Evolutionary conservation across 2,888 invertebrate genomes (phyloP).

Genomic region (Troilus luridus): DNA sequence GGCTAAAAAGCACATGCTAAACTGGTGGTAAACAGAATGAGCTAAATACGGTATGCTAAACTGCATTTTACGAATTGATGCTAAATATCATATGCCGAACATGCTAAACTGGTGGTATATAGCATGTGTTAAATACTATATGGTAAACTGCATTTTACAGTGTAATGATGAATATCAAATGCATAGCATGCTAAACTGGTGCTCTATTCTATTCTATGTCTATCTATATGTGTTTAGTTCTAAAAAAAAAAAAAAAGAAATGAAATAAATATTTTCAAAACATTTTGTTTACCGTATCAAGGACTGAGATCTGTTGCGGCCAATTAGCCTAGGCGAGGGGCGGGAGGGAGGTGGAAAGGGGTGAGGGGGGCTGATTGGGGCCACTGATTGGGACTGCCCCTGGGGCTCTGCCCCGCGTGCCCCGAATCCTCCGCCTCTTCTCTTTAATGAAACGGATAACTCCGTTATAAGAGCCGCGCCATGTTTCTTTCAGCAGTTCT

Average conservation of each 20-base stretch:
- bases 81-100: too few species aligned
- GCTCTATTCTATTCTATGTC: too few species aligned
- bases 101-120: too few species aligned
- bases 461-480: constrained; percentile 22
- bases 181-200: too few species aligned
- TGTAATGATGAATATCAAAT: too few species aligned
- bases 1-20: too few species aligned
- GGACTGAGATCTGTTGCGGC: not conserved
- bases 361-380: not conserved
- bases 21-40: too few species aligned
- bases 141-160: too few species aligned
- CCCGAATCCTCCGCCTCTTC: constrained; percentile 21
- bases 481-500: constrained; percentile 37
- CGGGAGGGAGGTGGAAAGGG: not conserved
- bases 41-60: too few species aligned
- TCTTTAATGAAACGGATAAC: constrained; percentile 48
- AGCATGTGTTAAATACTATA: too few species aligned
- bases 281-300: not conserved
- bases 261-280: not conserved
- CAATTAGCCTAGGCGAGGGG: constrained; percentile 20
- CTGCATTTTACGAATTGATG: too few species aligned
- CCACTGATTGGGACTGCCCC: constrained; percentile 13
- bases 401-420: not conserved
- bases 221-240: not conserved
- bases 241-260: not conserved